phyloP scores from a whole-genome alignment of 2,113 vertebrate species.

The Nyctibius bracteatus region DNA sequence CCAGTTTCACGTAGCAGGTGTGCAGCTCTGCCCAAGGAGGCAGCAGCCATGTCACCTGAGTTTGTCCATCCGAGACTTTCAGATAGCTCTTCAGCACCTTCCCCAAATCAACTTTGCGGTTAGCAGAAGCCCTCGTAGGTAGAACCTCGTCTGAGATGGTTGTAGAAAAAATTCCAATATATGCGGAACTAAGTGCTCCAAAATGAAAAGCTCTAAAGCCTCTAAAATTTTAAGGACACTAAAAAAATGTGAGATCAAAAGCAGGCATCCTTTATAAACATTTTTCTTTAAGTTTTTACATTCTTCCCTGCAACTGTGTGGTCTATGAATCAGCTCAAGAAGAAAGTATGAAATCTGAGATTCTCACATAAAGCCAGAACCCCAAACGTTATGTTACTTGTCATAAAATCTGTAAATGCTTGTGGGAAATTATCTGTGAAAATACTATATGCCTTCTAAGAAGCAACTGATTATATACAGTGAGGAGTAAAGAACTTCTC shows the following conservation, averaged over 20 bases:
- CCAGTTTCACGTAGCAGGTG: neutral
- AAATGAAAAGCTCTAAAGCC: neutral
- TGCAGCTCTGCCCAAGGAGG: neutral
- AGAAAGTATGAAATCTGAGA: neutral
- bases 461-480: constrained; percentile 8
- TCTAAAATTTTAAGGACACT: neutral
- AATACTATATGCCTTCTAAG: constrained; percentile 1
- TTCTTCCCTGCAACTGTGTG: neutral
- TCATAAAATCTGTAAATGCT: neutral
- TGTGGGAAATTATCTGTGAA: constrained; percentile 24
- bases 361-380: neutral
- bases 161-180: neutral
- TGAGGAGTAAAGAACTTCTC: neutral
- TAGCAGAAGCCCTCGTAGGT: neutral
- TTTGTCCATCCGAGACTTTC: neutral
- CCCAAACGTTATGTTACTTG: neutral
- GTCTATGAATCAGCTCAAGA: neutral
- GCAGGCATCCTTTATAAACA: neutral
- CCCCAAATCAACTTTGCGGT: neutral
- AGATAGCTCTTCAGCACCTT: neutral
- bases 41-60: fast-evolving
- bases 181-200: neutral
- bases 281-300: neutral
- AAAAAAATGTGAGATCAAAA: neutral
- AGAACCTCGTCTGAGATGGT: neutral